Evolutionary conservation across 2,888 invertebrate genomes (phyloP), one percentile per base, ranked within the genome.

Genomic region (Seira ritae): DNA sequence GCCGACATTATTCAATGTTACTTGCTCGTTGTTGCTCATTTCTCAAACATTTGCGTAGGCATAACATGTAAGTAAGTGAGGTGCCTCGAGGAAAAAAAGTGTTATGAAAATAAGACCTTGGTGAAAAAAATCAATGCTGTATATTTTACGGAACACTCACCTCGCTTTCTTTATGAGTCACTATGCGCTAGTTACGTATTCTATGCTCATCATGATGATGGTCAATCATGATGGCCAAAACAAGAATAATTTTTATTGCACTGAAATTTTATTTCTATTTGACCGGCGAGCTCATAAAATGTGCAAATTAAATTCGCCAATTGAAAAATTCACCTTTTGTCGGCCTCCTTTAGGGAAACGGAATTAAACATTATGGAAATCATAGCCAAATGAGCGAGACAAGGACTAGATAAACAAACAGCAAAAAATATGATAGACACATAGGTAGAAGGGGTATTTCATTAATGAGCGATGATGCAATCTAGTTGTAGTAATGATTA

Each of bases 221-320:
- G 12, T 42, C 42, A 4, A 42, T 42, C 4, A 12, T 42, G 12
- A 42, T 42, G 42, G 12, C 42, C 42, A 42, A 68, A 69, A 70
- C 70, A 70, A 42, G 60, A 76, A 76, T 23, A 23, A 76, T 46
- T 76, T 68, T 77, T 72, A 72, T 72, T 72, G 31, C 60, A 12
- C n/a, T n/a, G n/a, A n/a, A n/a, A n/a, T n/a, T n/a, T n/a, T n/a
- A n/a, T n/a, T n/a, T n/a, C n/a, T 77, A 70, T 77, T 77, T 72
- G 24, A 62, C 70, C 62, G 60, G 46, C 70, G 22, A 23, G 60
- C 55, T 62, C 69, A 37, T 77, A 77, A 76, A 76, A 76, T 67
- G 75, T 76, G 76, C 76, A 76, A 77, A 77, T 70, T 77, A 77
- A 70, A 70, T 77, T 62, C n/a, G 19, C 60, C 50, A 69, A 68